Evolutionary conservation across 2,888 invertebrate genomes (phyloP), one percentile per base, ranked within the genome.

Genomic region (Tipula vernalis): DNA sequence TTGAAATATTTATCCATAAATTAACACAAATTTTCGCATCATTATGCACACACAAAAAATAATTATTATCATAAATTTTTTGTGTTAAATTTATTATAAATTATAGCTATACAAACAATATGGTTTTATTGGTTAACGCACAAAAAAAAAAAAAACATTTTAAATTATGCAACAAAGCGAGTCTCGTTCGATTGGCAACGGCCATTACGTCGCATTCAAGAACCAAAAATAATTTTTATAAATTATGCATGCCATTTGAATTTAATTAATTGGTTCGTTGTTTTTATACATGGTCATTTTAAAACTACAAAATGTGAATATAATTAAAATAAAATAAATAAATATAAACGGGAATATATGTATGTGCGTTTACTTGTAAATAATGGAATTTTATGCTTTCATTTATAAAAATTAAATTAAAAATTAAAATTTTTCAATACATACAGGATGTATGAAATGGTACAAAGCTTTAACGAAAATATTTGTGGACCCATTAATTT

Each of bases 21-120:
- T 71, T 71, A 71, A 71, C 71, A 71, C 71, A 71, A 71, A 71
- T 71, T 71, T 71, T 71, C 71, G 71, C 71, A 71, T 71, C 71
- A 71, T 71, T 71, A 71, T 71, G 71, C 71, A 71, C 28, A 28
- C 71, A 71, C 51, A 57, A 15, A 57, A 57, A 15, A 57, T 57
- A 10, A 28, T 71, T 51, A 15, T 71, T 28, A 71, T 71, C 71
- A 71, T 71, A 71, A 71, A 71, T 71, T 71, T 28, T 28, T 71
- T 28, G 12, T 71, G 71, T 71, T 28, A 71, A 71, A 71, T 71
- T 71, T 71, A 71, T 71, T 28, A 71, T 71, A 71, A 71, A 28
- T 28, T 28, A 8, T 57, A 8, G 57, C 8, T 28, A 71, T 28
- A 28, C 2, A n/a, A 71, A 71, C 71, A 71, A 28, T 71, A 71